These are phyloP conservation scores for Poeciliopsis gracilis DNA, from an alignment of 2,797 vertebrate genomes.

Conservation along the genomic window DNA sequence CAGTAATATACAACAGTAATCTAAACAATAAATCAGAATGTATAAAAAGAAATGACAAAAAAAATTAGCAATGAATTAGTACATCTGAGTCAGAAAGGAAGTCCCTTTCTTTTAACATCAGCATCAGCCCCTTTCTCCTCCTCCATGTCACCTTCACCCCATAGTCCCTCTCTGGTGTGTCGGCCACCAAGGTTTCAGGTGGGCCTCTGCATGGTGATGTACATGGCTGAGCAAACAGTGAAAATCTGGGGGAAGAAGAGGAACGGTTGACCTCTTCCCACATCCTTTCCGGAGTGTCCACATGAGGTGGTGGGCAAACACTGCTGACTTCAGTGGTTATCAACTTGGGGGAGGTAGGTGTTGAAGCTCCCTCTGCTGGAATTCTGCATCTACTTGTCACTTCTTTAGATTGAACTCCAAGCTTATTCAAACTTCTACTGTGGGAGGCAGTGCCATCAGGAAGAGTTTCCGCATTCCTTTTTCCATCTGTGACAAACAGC, in stretches of 20 bases:
- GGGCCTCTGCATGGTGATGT: constrained; percentile 49
- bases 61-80: constrained; percentile 67
- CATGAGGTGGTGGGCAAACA: constrained; percentile 53
- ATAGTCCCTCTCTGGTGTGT: constrained; percentile 90
- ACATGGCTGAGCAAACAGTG: constrained; percentile 48
- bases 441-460: constrained; percentile 20
- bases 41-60: background rate
- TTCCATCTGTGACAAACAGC: constrained; percentile 14
- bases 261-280: constrained; percentile 3
- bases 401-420: constrained; percentile 9
- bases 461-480: constrained; percentile 16
- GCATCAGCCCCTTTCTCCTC: constrained; percentile 80
- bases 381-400: constrained; percentile 14
- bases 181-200: constrained; percentile 78
- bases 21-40: background rate
- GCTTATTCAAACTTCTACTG: constrained; percentile 14
- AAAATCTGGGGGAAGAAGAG: constrained; percentile 24
- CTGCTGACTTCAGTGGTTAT: constrained; percentile 28
- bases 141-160: constrained; percentile 91
- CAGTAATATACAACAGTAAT: background rate
- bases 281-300: constrained; percentile 69
- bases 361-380: constrained; percentile 27
- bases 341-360: constrained; percentile 23
- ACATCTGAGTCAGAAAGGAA: constrained; percentile 78
- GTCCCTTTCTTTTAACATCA: constrained; percentile 78